phyloP scores from a whole-genome alignment of 2,797 vertebrate genomes.

The Sebastes hubbsi region DNA sequence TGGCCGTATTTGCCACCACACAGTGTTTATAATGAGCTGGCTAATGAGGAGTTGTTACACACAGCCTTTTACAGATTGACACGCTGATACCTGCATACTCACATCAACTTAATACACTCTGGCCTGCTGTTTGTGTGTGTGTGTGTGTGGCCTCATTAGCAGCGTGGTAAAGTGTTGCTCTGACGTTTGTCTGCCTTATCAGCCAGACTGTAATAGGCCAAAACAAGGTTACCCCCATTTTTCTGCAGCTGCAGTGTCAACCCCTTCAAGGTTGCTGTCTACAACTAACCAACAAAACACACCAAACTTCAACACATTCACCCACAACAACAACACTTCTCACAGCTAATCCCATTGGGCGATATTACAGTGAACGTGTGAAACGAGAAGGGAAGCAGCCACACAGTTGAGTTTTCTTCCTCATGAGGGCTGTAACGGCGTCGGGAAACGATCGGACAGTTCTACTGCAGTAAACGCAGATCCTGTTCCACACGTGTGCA shows the following conservation, averaged over 20 bases:
- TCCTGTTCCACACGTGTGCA: slow-evolving; percentile 16
- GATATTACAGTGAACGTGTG: slow-evolving; percentile 13
- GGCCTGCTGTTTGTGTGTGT: neutral
- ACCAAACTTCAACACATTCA: slow-evolving; percentile 8
- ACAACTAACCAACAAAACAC: slow-evolving; percentile 26
- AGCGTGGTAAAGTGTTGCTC: neutral
- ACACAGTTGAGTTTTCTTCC: neutral
- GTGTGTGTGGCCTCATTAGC: slow-evolving; percentile 46
- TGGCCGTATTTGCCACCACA: neutral
- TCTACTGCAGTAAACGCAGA: slow-evolving; percentile 16
- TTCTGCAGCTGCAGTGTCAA: slow-evolving; percentile 14
- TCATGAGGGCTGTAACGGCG: neutral
- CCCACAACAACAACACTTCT: slow-evolving; percentile 10
- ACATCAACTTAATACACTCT: slow-evolving; percentile 16
- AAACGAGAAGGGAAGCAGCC: neutral
- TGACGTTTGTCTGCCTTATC: slow-evolving; percentile 18
- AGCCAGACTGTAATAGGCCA: slow-evolving; percentile 20
- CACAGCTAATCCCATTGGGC: neutral
- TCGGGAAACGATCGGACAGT: neutral
- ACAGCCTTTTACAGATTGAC: slow-evolving; percentile 14
- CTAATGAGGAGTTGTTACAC: slow-evolving; percentile 46
- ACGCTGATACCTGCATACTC: slow-evolving; percentile 3
- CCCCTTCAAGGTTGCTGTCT: slow-evolving; percentile 33
- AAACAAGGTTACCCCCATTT: slow-evolving; percentile 41
- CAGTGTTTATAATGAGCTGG: slow-evolving; percentile 26